Evolutionary conservation across 1,140 invertebrate species (phyloP).

Genomic region (Chironomus striatipennis): DNA sequence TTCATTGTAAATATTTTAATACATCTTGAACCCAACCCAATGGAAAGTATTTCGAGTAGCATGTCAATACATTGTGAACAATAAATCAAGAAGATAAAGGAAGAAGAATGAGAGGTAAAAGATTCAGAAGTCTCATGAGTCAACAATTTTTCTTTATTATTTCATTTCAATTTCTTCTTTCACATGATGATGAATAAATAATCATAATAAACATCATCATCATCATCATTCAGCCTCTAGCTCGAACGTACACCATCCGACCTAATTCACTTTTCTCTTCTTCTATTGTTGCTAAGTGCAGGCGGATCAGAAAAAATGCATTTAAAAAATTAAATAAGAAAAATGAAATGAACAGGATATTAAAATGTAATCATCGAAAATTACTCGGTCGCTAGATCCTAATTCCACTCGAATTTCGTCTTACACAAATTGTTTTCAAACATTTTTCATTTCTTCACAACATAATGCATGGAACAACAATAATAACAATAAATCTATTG

Average conservation of each 20-base stretch:
- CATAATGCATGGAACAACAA: too few relatives aligned
- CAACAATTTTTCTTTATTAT: neutral
- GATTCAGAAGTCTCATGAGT: neutral
- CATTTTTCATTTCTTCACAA: too few relatives aligned
- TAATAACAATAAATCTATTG: neutral
- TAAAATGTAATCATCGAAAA: conserved; percentile 8
- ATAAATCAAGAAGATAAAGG: neutral
- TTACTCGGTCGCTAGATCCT: neutral
- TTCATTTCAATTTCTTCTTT: neutral
- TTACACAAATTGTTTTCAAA: neutral
- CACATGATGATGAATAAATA: neutral
- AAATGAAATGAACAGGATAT: neutral
- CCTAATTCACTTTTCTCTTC: neutral
- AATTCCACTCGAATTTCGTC: neutral
- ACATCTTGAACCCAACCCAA: too few relatives aligned
- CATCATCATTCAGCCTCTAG: too few relatives aligned
- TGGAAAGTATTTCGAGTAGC: neutral
- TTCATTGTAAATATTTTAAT: too few relatives aligned
- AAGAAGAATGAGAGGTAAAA: neutral
- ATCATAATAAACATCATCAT: neutral
- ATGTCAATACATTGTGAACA: neutral
- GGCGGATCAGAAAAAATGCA: neutral
- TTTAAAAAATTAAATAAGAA: too few relatives aligned
- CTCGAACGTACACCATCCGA: too few relatives aligned
- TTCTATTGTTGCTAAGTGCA: neutral